phyloP scores from a whole-genome alignment of 2,113 vertebrate genomes.

The Phaethornis superciliosus region DNA sequence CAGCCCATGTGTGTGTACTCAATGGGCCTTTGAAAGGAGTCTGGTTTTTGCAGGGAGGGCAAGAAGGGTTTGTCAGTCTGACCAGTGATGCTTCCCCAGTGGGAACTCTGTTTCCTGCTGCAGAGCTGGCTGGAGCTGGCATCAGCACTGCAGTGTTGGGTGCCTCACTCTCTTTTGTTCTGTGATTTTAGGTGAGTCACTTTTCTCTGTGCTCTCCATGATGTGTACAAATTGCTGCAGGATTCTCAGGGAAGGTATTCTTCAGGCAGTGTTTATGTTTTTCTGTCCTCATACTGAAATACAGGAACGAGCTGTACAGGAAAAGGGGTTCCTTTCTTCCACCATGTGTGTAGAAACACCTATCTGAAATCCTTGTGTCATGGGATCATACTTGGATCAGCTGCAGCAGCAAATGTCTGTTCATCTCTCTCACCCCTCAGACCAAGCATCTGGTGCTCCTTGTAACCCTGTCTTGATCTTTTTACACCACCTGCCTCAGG shows the following conservation, averaged over 20 bases:
- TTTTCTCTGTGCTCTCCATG: neutral
- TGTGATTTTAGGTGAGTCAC: too few species aligned
- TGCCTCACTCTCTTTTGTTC: neutral
- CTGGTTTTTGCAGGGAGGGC: neutral
- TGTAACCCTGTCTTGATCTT: neutral
- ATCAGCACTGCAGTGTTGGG: accelerated
- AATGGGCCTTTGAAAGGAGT: neutral
- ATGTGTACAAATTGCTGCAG: accelerated
- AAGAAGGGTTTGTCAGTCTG: neutral
- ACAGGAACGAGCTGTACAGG: neutral
- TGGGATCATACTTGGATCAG: too few species aligned
- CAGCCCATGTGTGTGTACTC: accelerated
- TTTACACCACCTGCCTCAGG: neutral
- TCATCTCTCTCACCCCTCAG: neutral
- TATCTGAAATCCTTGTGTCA: accelerated
- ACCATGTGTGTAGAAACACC: accelerated
- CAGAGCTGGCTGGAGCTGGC: neutral
- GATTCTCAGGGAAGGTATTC: neutral
- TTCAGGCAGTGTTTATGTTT: neutral
- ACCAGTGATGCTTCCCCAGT: accelerated
- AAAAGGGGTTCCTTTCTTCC: neutral
- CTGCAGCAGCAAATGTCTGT: accelerated
- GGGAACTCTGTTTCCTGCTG: accelerated
- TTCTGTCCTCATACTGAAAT: neutral
- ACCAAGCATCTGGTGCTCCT: neutral